Evolutionary conservation across 2,113 vertebrate species (phyloP), one percentile per base, ranked within the genome.

Genomic region (Callorhinus ursinus): DNA sequence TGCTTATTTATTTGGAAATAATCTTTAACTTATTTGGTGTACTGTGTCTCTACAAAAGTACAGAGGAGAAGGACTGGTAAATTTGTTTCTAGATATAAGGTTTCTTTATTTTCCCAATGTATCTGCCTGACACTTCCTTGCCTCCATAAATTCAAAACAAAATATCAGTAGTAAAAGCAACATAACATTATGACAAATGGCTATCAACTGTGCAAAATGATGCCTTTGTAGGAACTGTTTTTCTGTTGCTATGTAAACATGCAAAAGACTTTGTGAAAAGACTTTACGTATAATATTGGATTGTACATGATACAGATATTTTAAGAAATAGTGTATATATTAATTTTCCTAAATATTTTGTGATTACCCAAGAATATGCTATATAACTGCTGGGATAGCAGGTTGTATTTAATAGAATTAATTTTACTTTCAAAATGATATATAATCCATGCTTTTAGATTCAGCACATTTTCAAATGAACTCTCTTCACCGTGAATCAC

Each of bases 1-100:
- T 67, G 76, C 18, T 59, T 55, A 87, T 67, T 87, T 93, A 72
- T 87, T 82, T 96, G 59, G 46, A 97, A 97, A 86, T 79, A 74
- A 74, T 74, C 39, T 1, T 12, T 89, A 18, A 18, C 1, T 12
- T 92, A 91, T 77, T 83, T 83, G n/a, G 11, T 36, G n/a, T 72
- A 79, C 3, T 82, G 3, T 77, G 39, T 95, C 61, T 57, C 12
- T 77, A 18, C 4, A 3, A 46, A 82, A 84, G 24, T 63, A 31
- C 63, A 61, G 39, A 90, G 16, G 61, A 72, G 12, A 86, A 95
- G 4, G 15, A 61, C 19, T 82, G 83, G 21, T 5, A 79, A n/a
- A 89, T 92, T 79, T 90, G 51, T 22, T 76, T 76, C 33, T 53
- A 88, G 22, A 71, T 91, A 39, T 22, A 55, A 36, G 15, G 71